phyloP scores from a whole-genome alignment of 2,888 invertebrate species.

The Harpalus rufipes region DNA sequence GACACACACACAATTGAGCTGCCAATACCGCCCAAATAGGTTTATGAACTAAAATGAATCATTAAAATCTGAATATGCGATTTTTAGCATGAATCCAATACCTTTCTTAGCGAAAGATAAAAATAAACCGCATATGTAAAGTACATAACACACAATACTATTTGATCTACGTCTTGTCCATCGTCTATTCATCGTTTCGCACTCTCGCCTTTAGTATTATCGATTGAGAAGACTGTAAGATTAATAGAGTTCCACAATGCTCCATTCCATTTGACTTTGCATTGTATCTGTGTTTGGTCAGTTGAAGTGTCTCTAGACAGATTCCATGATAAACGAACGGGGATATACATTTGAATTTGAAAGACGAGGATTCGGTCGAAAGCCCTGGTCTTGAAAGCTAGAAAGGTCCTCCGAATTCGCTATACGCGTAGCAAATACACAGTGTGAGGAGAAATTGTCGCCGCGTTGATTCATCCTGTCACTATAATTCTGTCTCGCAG shows the following conservation, averaged over 20 bases:
- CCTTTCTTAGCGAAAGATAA: no score
- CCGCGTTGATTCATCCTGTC: not conserved
- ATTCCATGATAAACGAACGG: not conserved
- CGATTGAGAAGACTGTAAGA: not conserved
- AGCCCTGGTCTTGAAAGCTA: not conserved
- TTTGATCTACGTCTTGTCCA: no score
- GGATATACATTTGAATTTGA: not conserved
- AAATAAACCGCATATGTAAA: no score
- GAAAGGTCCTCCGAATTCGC: not conserved
- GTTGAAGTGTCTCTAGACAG: not conserved
- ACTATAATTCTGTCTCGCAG: no score
- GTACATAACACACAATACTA: no score
- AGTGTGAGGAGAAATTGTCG: not conserved
- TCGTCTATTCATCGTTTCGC: no score
- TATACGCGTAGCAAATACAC: not conserved
- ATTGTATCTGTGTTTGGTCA: slow-evolving; percentile 23
- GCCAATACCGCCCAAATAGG: no score
- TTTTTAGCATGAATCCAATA: no score
- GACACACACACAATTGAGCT: no score
- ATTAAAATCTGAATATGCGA: no score
- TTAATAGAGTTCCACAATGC: not conserved
- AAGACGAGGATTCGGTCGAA: not conserved
- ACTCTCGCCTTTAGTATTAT: no score
- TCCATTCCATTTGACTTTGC: slow-evolving; percentile 13
- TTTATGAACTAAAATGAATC: no score